Base-by-base conservation (phyloP, 2,888 invertebrate genomes). In the Microdon myrmicae region DNA sequence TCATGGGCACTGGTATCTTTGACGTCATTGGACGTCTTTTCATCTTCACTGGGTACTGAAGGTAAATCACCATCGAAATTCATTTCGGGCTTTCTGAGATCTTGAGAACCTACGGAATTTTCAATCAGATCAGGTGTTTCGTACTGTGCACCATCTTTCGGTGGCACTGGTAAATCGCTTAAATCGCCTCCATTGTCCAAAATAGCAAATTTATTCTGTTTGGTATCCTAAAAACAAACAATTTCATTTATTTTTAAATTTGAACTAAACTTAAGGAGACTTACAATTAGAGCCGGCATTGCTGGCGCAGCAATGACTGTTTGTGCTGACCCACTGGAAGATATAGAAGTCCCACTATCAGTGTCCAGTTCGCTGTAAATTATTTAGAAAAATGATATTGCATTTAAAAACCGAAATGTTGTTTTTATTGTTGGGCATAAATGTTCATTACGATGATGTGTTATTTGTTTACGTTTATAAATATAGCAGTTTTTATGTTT, bases 51-150 rank as follows among this genome's bases (percentile, higher is more conserved):
- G 19, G 64, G 64, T 10, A 58, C 56, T 4, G 51, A 47, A 12
- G 64, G 64, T 26, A 64, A 53, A 16, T 64, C 58, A 43, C 47
- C 51, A 43, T 64, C 61, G 31, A 64, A 14, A 37, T 64, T 58
- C 19, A 58, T 58, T 26, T 64, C 64, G 47, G 58, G 56, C 53
- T 64, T 64, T 25, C 47, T 58, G 19, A 64, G 53, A 53, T 64
- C 58, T n/a, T 64, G 64, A 38, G 56, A 41, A 9, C 37, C 47
- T 22, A 17, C 19, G 12, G 53, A 43, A 58, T 64, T 41, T 5
- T 26, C 32, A 4, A 58, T 58, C 6, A 58, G 38, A 16, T 64
- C 64, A 31, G 31, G 20, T 3, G 58, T 28, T 28, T 38, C 53
- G 2, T 45, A 20, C 10, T 43, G 29, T 22, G 53, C 54, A 14